Evolutionary conservation across 2,113 vertebrate genomes (phyloP).

Genomic region (Pangasianodon gigas): DNA sequence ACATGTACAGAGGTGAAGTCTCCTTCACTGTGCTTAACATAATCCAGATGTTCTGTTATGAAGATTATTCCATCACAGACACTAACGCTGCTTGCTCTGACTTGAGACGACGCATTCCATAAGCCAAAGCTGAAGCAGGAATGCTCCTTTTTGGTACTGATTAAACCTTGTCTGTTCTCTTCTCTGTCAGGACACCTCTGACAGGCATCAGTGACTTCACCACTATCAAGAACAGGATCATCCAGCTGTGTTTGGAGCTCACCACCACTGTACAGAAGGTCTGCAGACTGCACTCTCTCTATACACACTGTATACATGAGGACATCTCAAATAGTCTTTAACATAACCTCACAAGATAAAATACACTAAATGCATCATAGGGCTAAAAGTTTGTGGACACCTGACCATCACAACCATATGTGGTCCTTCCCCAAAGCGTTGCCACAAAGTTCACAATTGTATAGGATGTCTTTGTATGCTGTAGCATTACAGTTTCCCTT

Average conservation of each 20-base stretch:
- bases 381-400: neutral
- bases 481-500: neutral
- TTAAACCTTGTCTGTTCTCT: conserved; percentile 35
- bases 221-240: conserved; percentile 89
- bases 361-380: neutral
- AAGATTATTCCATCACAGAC: neutral
- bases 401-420: neutral
- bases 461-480: neutral
- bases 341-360: neutral
- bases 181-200: conserved; percentile 81
- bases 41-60: neutral
- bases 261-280: conserved; percentile 97
- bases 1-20: neutral
- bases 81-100: conserved; percentile 7
- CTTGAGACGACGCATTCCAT: conserved; percentile 33
- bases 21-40: neutral
- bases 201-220: conserved; percentile 87
- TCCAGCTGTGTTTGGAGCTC: conserved; percentile 94
- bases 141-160: neutral
- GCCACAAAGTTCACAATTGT: neutral
- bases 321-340: neutral
- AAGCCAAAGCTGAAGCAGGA: neutral
- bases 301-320: neutral
- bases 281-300: neutral
- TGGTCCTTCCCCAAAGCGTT: neutral